Evolutionary conservation across 2,113 vertebrate genomes (phyloP), one percentile per base, ranked within the genome.

Genomic region (Stigmatopora nigra): DNA sequence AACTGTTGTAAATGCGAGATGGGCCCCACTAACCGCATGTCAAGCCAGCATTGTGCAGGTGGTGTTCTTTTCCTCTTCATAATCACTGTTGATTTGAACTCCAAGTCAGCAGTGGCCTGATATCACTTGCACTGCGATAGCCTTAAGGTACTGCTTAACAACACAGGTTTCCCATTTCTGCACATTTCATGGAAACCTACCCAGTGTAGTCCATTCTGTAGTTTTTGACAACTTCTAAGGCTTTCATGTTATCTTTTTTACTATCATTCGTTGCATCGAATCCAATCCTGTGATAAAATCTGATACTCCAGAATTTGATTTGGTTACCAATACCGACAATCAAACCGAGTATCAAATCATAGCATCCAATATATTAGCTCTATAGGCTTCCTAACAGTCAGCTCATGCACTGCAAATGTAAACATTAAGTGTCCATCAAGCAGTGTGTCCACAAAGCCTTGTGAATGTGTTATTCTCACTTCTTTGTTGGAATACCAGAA

Each of bases 21-120:
- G 79, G 25, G 79, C 79, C 76, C 82, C 77, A 78, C 85, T 86
- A 85, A 82, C 76, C 79, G 76, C 78, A 76, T 82, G 83, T 86
- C 84, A 85, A 57, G 61, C 67, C 72, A 36, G 67, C 72, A 84
- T 77, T 86, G 82, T 86, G 67, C 58, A 80, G 84, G 81, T 76
- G 78, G 64, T 58, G 56, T 75, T 82, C 47, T 63, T 64, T 76
- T 83, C 68, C 72, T 57, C 64, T 60, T 70, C 67, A 4, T 76
- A 78, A 59, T 65, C 68, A 61, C 70, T 51, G 31, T 64, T 36
- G 73, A 77, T 71, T 72, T 88, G 84, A 84, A 79, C 87, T 78
- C 72, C 15, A 80, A 61, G 68, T 61, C 67, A 51, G 64, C 60
- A 64, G n/a, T 79, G 76, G 84, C 84, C 73, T 70, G 73, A 51